A percentile compares a stretch with the other conserved stretches of the same genome.
Conservation (phyloP, 1,140 invertebrate species). For the Paramacrobiotus metropolitanus region DNA sequence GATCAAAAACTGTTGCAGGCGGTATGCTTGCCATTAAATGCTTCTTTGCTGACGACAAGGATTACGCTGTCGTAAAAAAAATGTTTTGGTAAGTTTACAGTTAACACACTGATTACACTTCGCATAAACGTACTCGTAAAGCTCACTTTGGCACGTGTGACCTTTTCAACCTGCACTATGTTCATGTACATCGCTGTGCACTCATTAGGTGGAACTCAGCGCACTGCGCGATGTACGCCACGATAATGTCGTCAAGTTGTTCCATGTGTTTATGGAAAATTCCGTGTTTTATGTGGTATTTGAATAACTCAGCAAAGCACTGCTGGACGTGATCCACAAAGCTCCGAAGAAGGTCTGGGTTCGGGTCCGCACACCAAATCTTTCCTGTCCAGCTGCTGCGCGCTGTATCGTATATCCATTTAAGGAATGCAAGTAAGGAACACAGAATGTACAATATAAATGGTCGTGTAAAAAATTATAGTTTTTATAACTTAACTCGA, state of each 20-base stretch:
- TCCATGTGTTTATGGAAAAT: constrained; percentile 59
- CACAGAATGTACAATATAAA: neutral
- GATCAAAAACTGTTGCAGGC: no score
- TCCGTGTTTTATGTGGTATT: constrained; percentile 65
- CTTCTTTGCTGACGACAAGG: neutral
- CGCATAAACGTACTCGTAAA: no score
- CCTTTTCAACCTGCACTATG: no score
- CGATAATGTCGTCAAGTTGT: constrained; percentile 62
- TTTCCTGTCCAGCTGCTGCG: neutral
- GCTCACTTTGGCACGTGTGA: no score
- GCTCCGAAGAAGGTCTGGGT: neutral
- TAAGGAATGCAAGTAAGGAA: neutral
- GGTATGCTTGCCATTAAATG: neutral
- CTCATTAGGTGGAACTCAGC: constrained; percentile 10
- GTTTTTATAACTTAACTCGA: neutral
- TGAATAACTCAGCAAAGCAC: constrained; percentile 61
- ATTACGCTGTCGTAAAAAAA: constrained; percentile 9
- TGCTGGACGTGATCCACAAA: constrained; percentile 51
- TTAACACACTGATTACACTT: neutral
- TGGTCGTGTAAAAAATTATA: neutral
- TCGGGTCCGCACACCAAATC: neutral
- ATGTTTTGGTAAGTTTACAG: neutral
- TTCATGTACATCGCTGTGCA: neutral
- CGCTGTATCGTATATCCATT: neutral
- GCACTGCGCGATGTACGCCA: constrained; percentile 48